Evolutionary conservation across 2,888 invertebrate species (phyloP), one percentile per base, ranked within the genome.

Genomic region (Ypsolopha scabrella): DNA sequence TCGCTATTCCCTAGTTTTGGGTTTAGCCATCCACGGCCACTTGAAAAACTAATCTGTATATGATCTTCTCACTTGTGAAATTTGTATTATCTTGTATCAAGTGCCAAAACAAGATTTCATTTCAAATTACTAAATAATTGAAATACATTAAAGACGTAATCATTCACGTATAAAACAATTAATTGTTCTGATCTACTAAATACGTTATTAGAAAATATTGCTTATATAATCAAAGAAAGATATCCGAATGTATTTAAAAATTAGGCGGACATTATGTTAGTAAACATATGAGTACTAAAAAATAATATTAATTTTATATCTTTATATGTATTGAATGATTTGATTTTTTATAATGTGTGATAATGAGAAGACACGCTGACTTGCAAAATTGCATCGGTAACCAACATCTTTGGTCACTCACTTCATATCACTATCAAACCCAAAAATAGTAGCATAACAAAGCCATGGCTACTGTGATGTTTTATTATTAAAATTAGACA

Each of bases 331-430:
- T 24, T 2, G 4, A 24, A 24, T 24, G 24, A 24, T 24, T 24
- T 24, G 24, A 24, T 24, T 24, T 24, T 3, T 24, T 24, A 24
- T 24, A 24, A 24, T 4, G 24, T 24, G 4, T 24, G 24, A 24
- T 24, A 24, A 24, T 4, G 4, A 24, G 24, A 24, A 24, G 24
- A 11, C 8, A 43, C 43, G 43, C n/a, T 14, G 24, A 43, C 45
- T 45, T 24, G 10, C 2, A 14, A n/a, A 24, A 45, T 6, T 45
- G 8, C 50, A 65, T 68, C 67, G 78, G 79, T 79, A 79, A 79
- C 78, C 63, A n/a, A 70, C 63, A 65, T 71, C 65, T 71, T 77
- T 71, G 67, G 72, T 64, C 24, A 24, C 2, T 24, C 24, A 24
- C 24, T 24, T 24, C 24, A 24, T 24, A 4, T 66, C 61, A 60